Percentiles rank a stretch among this genome's conserved stretches.
phyloP scores from a whole-genome alignment of 2,888 invertebrate species.

The Auanema freiburgensis region DNA sequence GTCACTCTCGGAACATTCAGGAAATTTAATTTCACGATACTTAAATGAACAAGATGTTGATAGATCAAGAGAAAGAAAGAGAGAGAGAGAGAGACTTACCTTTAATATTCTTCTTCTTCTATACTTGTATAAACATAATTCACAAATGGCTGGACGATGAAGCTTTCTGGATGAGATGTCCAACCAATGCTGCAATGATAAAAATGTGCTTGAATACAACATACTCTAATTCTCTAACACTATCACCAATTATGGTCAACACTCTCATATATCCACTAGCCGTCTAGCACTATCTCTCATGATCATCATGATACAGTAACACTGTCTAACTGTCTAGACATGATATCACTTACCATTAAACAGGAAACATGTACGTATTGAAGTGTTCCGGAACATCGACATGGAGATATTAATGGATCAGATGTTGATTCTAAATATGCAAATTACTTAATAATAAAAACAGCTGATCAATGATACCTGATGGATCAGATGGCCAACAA shows the following conservation, averaged over 20 bases:
- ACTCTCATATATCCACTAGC: too few species aligned
- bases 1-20: constrained; percentile 67
- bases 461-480: constrained; percentile 5
- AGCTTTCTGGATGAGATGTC: constrained; percentile 68
- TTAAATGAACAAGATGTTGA: constrained; percentile 57
- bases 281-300: background rate
- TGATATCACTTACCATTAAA: constrained; percentile 65
- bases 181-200: constrained; percentile 68
- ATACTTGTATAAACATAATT: constrained; percentile 70
- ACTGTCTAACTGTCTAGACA: background rate
- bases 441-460: background rate
- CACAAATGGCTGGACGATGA: constrained; percentile 68
- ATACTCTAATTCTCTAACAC: too few species aligned
- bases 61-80: background rate
- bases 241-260: too few species aligned
- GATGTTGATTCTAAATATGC: constrained; percentile 3
- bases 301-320: too few species aligned
- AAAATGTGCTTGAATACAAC: too few species aligned
- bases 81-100: constrained; percentile 54
- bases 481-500: constrained; percentile 65
- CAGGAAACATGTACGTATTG: constrained; percentile 69
- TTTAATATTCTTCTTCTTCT: constrained; percentile 69
- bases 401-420: constrained; percentile 68
- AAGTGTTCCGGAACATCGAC: constrained; percentile 69
- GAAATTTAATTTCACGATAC: constrained; percentile 68